Evolutionary conservation across 1,140 invertebrate genomes (phyloP).

Genomic region (Acromyrmex heyeri): DNA sequence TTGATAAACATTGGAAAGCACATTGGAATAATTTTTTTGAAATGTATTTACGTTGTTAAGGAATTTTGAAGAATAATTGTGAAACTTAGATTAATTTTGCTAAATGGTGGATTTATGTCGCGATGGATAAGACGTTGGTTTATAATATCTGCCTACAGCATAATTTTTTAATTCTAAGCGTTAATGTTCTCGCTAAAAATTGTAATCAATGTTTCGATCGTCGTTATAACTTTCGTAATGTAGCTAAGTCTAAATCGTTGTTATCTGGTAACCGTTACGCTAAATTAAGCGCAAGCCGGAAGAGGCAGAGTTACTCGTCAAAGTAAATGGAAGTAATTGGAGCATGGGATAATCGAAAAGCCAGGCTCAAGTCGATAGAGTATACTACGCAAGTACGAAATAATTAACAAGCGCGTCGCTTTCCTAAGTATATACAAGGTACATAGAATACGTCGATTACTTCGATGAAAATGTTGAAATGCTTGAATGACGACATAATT

Average conservation of each 20-base stretch:
- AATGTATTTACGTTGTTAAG: background rate
- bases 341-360: slow-evolving; percentile 57
- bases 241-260: slow-evolving; percentile 48
- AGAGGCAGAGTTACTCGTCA: slow-evolving; percentile 55
- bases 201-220: background rate
- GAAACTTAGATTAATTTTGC: background rate
- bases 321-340: slow-evolving; percentile 66
- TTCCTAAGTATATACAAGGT: slow-evolving; percentile 29
- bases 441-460: slow-evolving; percentile 25
- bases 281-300: slow-evolving; percentile 50
- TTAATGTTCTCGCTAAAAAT: background rate
- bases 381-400: slow-evolving; percentile 52
- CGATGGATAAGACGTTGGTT: background rate
- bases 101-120: background rate
- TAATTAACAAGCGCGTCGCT: slow-evolving; percentile 54
- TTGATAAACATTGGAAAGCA: slow-evolving; percentile 22
- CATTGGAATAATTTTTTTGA: slow-evolving; percentile 8
- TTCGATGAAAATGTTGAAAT: slow-evolving; percentile 1
- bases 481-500: background rate
- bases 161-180: background rate
- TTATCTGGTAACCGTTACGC: slow-evolving; percentile 47
- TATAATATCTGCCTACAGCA: background rate
- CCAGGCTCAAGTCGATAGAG: slow-evolving; percentile 38
- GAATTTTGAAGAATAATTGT: slow-evolving; percentile 6
- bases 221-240: slow-evolving; percentile 23